These are phyloP conservation scores for Unio delphinus DNA, from an alignment of 2,888 invertebrate species.

Conservation along the genomic window DNA sequence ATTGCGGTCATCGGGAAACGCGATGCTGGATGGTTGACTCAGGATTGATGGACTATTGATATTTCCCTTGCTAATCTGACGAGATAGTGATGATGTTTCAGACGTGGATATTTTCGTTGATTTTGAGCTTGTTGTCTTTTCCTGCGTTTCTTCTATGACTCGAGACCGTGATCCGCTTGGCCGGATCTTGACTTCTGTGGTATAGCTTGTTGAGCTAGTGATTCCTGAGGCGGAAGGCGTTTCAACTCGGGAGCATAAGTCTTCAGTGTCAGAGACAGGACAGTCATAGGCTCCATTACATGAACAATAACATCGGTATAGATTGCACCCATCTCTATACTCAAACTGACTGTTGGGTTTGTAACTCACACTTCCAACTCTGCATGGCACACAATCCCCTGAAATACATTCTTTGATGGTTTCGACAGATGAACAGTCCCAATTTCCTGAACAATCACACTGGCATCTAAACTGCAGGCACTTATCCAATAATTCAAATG, in stretches of 20 bases:
- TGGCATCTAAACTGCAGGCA: conserved; percentile 56
- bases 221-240: conserved; percentile 13
- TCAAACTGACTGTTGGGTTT: conserved; percentile 12
- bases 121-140: no score
- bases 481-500: conserved; percentile 48
- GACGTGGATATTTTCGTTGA: no score
- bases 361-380: no score
- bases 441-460: conserved; percentile 53
- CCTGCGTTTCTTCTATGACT: not conserved
- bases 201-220: not conserved
- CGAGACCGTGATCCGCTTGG: not conserved
- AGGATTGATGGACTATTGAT: no score
- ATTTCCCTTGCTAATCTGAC: no score
- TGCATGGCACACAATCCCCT: no score
- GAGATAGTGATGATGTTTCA: no score
- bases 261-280: conserved; percentile 30
- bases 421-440: conserved; percentile 49
- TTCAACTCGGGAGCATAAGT: conserved; percentile 23
- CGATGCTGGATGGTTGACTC: no score
- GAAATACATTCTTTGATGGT: conserved; percentile 8
- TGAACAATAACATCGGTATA: conserved; percentile 45
- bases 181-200: not conserved
- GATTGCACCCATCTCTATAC: conserved; percentile 20
- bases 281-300: conserved; percentile 59
- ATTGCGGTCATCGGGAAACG: no score